Conservation (phyloP, 2,888 invertebrate genomes). For the Drosophila acutilabella region DNA sequence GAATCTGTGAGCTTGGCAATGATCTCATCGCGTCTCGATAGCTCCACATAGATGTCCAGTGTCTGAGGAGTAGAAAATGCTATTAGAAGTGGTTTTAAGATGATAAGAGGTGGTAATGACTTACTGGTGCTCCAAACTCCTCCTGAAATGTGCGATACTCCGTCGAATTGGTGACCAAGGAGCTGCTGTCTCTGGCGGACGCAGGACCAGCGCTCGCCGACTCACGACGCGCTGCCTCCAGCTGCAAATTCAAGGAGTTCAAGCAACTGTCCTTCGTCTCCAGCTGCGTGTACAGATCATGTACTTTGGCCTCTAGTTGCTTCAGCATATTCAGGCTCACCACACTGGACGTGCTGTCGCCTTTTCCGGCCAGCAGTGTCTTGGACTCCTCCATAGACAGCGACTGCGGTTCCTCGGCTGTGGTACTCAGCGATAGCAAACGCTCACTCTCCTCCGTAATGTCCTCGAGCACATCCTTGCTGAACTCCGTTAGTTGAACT, state of each 20-base stretch:
- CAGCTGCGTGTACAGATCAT: constrained; percentile 80
- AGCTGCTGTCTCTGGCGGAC: constrained; percentile 83
- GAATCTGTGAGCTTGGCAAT: constrained; percentile 90
- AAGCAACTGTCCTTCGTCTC: constrained; percentile 83
- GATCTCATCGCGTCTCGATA: constrained; percentile 89
- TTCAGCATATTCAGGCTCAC: constrained; percentile 82
- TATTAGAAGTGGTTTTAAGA: not conserved
- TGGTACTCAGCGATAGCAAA: constrained; percentile 72
- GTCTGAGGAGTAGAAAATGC: constrained; percentile 85
- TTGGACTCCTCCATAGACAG: constrained; percentile 69
- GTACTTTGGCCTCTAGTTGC: constrained; percentile 82
- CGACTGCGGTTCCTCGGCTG: constrained; percentile 80
- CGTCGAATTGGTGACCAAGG: constrained; percentile 86
- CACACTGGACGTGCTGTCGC: constrained; percentile 60
- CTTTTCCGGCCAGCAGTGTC: constrained; percentile 55
- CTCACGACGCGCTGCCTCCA: constrained; percentile 77
- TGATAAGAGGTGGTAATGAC: not conserved
- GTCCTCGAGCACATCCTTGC: constrained; percentile 84
- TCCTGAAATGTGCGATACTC: constrained; percentile 91
- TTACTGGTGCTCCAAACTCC: constrained; percentile 89
- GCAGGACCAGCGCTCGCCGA: constrained; percentile 69
- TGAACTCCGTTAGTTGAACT: constrained; percentile 79
- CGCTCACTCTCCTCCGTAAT: constrained; percentile 85
- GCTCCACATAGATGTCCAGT: constrained; percentile 90
- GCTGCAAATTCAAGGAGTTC: constrained; percentile 81